Evolutionary conservation across 2,888 invertebrate genomes (phyloP).

Genomic region (Oxytorus armatus): DNA sequence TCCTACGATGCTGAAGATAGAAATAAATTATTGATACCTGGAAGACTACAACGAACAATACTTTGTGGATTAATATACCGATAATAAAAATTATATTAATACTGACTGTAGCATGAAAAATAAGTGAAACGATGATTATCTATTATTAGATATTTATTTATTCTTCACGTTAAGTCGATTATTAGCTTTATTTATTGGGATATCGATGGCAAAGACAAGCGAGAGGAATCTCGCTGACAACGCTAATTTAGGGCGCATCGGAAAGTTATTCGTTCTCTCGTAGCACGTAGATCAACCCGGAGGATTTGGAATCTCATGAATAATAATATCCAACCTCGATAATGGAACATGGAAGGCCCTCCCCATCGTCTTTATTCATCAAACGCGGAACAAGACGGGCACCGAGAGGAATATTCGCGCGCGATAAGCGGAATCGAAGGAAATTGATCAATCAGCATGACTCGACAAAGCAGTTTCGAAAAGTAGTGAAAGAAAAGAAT

Average conservation of each 20-base stretch:
- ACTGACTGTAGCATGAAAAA: not conserved
- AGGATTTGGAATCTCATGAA: constrained; percentile 67
- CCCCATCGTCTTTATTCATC: constrained; percentile 60
- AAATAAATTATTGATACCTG: constrained; percentile 32
- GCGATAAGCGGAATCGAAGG: constrained; percentile 36
- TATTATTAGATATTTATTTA: not conserved
- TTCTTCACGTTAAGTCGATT: constrained; percentile 37
- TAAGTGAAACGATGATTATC: constrained; percentile 1
- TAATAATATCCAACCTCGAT: constrained; percentile 63
- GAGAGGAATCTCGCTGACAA: constrained; percentile 25
- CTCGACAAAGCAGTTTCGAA: constrained; percentile 38
- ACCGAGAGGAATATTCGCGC: constrained; percentile 38
- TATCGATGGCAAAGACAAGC: constrained; percentile 39
- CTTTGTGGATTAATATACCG: not conserved
- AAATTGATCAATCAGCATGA: constrained; percentile 56
- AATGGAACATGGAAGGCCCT: constrained; percentile 52
- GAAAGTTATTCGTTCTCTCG: constrained; percentile 43
- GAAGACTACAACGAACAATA: constrained; percentile 47
- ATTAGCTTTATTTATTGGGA: constrained; percentile 48
- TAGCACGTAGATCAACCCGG: constrained; percentile 58
- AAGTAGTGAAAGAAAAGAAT: constrained; percentile 16
- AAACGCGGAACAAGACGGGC: constrained; percentile 50
- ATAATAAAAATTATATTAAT: not conserved
- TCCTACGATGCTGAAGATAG: not conserved
- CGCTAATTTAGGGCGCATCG: constrained; percentile 16